Evolutionary conservation across 2,113 vertebrate species (phyloP).

Genomic region (Trematomus loennbergii): DNA sequence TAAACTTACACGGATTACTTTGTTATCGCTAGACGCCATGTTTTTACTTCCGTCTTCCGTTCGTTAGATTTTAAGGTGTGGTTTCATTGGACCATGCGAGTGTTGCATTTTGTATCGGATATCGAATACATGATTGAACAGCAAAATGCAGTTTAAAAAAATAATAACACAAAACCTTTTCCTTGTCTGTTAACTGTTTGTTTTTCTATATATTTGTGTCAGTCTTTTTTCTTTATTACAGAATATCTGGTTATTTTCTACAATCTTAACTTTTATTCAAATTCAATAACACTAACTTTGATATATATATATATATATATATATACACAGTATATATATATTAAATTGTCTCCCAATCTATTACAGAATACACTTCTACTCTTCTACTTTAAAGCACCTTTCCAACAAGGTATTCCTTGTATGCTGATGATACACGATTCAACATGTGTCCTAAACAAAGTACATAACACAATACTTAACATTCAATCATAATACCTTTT

Average conservation of each 20-base stretch:
- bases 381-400: background rate
- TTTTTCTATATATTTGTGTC: background rate
- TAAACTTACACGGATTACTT: too few species aligned
- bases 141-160: too few species aligned
- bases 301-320: too few species aligned
- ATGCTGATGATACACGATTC: slow-evolving; percentile 1
- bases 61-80: too few species aligned
- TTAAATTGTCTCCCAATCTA: background rate
- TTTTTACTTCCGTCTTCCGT: too few species aligned
- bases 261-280: background rate
- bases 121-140: too few species aligned
- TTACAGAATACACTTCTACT: too few species aligned
- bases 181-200: background rate
- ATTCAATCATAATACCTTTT: slow-evolving; percentile 7
- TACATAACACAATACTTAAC: background rate
- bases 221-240: background rate
- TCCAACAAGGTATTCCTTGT: background rate
- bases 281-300: background rate
- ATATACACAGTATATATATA: background rate
- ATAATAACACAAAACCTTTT: background rate
- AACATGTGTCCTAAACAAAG: background rate
- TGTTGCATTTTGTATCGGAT: background rate
- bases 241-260: background rate
- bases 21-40: too few species aligned
- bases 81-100: background rate